Conservation (phyloP, 2,888 invertebrate genomes). For the Lasioglossum pauxillum region DNA sequence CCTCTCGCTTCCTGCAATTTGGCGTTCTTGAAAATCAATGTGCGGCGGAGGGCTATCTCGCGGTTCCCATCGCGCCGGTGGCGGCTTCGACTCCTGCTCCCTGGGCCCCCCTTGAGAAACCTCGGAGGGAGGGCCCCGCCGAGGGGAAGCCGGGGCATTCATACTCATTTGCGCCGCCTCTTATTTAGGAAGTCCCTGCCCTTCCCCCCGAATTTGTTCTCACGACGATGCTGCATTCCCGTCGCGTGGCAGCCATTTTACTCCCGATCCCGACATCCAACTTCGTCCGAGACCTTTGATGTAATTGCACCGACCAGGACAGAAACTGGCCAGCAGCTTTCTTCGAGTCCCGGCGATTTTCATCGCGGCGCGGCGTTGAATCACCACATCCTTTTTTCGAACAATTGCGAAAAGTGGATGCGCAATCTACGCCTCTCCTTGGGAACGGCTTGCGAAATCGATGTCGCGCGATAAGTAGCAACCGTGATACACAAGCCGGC, state of each 20-base stretch:
- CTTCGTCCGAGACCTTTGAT: too few species aligned
- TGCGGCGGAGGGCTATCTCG: slow-evolving; percentile 69
- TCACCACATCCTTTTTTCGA: slow-evolving; percentile 62
- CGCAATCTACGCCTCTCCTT: slow-evolving; percentile 73
- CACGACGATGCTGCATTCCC: background rate
- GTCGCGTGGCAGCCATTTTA: too few species aligned
- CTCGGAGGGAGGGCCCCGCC: background rate
- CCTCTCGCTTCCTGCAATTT: slow-evolving; percentile 81
- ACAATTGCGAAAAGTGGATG: slow-evolving; percentile 62
- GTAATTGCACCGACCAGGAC: too few species aligned
- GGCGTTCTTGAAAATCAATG: slow-evolving; percentile 79
- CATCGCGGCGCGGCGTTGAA: slow-evolving; percentile 37
- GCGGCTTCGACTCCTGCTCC: slow-evolving; percentile 46
- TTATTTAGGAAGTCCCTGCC: slow-evolving; percentile 21
- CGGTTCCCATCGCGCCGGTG: slow-evolving; percentile 73
- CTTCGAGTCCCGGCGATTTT: background rate
- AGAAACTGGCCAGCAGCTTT: background rate
- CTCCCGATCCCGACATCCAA: too few species aligned
- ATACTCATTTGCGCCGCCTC: slow-evolving; percentile 44
- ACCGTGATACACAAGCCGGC: slow-evolving; percentile 67
- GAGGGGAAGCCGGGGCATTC: slow-evolving; percentile 42
- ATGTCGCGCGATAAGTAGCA: slow-evolving; percentile 79
- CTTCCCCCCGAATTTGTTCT: background rate
- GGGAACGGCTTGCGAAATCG: slow-evolving; percentile 81
- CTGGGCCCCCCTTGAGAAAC: slow-evolving; percentile 52